These are phyloP conservation scores for Turdus rufiventris DNA, from an alignment of 2,113 vertebrate genomes.

Conservation along the genomic window DNA sequence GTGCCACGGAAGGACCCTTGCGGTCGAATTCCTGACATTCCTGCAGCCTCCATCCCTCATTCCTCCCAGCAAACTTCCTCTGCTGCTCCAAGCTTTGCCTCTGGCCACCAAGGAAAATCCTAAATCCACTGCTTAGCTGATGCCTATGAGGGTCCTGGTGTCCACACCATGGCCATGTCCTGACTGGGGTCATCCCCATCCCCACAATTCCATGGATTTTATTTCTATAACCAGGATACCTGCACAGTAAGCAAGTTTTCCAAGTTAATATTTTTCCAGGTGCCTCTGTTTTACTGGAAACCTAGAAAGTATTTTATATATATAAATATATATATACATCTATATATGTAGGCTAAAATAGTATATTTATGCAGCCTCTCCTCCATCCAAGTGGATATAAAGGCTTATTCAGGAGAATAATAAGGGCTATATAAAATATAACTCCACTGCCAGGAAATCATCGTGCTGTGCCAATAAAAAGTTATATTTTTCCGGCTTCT, in stretches of 20 bases:
- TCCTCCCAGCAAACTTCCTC: background rate
- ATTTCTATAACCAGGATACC: background rate
- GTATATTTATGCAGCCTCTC: background rate
- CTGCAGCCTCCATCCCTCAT: background rate
- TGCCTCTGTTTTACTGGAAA: background rate
- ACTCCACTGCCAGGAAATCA: conserved; percentile 46
- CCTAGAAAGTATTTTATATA: background rate
- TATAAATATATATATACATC: background rate
- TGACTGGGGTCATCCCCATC: background rate
- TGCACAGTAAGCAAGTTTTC: background rate
- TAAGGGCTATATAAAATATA: conserved; percentile 36
- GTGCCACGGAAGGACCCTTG: conserved; percentile 38
- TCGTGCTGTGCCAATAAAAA: conserved; percentile 46
- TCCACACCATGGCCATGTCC: fast-evolving
- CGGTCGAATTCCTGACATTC: conserved; percentile 49
- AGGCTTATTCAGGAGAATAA: conserved; percentile 58
- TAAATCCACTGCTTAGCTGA: background rate
- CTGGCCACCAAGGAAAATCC: background rate
- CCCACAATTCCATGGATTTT: fast-evolving
- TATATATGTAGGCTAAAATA: background rate
- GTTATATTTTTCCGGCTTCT: conserved; percentile 22
- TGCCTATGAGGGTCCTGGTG: background rate
- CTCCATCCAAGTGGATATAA: conserved; percentile 42
- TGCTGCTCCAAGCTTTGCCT: background rate
- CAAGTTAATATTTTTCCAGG: background rate